These are phyloP conservation scores for Teleogryllus oceanicus DNA, from an alignment of 2,888 invertebrate genomes.

Conservation along the genomic window DNA sequence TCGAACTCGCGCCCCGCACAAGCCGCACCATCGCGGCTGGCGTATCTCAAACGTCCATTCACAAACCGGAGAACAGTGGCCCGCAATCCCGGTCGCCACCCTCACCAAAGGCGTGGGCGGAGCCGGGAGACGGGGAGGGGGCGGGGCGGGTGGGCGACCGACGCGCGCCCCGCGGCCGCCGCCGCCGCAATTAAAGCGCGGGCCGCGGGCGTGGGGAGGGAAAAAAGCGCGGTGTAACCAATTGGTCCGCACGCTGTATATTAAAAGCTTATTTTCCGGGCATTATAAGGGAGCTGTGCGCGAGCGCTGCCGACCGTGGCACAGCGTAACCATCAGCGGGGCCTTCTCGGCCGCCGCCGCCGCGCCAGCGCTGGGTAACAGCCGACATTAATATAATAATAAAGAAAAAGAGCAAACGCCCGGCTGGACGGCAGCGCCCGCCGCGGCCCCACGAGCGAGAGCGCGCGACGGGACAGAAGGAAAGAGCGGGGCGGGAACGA, in stretches of 20 bases:
- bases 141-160: neutral
- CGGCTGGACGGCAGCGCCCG: neutral
- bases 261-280: conserved; percentile 18
- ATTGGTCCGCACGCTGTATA: conserved; percentile 10
- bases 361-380: neutral
- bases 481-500: neutral
- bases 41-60: too few species aligned
- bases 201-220: neutral
- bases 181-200: neutral
- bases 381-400: conserved; percentile 7
- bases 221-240: neutral
- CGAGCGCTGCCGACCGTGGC: neutral
- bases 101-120: neutral
- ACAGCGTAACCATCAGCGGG: neutral
- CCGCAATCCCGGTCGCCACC: too few species aligned
- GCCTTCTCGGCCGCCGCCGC: neutral
- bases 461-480: neutral
- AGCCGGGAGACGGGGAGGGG: neutral
- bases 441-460: neutral
- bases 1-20: too few species aligned
- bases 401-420: conserved; percentile 10
- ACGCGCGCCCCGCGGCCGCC: neutral
- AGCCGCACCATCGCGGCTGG: too few species aligned
- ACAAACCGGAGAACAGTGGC: too few species aligned
- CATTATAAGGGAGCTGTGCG: neutral